These are phyloP conservation scores for Adelges cooleyi DNA, from an alignment of 1,140 invertebrate species.

Conservation along the genomic window DNA sequence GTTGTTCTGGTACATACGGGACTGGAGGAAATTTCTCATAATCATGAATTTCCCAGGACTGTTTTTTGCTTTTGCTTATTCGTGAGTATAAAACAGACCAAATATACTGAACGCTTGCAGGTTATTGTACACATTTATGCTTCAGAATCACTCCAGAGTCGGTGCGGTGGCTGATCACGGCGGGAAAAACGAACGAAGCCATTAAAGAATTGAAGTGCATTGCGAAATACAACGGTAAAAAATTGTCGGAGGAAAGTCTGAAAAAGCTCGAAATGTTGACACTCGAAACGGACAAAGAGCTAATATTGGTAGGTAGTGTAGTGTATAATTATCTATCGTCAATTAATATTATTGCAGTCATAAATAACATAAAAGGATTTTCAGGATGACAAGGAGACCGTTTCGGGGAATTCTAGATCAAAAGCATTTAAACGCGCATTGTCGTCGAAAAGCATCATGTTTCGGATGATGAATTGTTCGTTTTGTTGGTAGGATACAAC, in stretches of 20 bases:
- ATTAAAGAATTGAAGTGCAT: slow-evolving; percentile 43
- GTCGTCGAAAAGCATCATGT: slow-evolving; percentile 40
- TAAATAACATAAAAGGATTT: no score
- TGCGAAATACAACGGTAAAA: slow-evolving; percentile 44
- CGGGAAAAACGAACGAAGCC: slow-evolving; percentile 42
- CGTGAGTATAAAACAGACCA: not conserved
- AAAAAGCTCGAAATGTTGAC: slow-evolving; percentile 35
- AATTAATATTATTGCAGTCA: no score
- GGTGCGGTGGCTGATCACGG: slow-evolving; percentile 48
- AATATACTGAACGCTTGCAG: no score
- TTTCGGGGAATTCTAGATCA: not conserved
- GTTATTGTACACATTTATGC: not conserved
- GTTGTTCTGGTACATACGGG: slow-evolving; percentile 51
- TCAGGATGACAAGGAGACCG: not conserved
- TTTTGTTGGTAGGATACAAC: slow-evolving; percentile 29
- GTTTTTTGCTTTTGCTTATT: slow-evolving; percentile 37
- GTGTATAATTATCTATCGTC: no score
- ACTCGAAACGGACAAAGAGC: slow-evolving; percentile 32
- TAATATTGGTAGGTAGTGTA: slow-evolving; percentile 31
- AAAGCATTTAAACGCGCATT: slow-evolving; percentile 40
- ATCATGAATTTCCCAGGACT: slow-evolving; percentile 55
- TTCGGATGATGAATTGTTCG: slow-evolving; percentile 37
- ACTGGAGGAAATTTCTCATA: slow-evolving; percentile 57
- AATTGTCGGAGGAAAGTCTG: slow-evolving; percentile 38
- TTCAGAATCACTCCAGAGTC: slow-evolving; percentile 52